These are phyloP conservation scores for Apostichopus leukothele DNA, from an alignment of 53 echinoderm and acorn worm genomes.

Conservation along the genomic window DNA sequence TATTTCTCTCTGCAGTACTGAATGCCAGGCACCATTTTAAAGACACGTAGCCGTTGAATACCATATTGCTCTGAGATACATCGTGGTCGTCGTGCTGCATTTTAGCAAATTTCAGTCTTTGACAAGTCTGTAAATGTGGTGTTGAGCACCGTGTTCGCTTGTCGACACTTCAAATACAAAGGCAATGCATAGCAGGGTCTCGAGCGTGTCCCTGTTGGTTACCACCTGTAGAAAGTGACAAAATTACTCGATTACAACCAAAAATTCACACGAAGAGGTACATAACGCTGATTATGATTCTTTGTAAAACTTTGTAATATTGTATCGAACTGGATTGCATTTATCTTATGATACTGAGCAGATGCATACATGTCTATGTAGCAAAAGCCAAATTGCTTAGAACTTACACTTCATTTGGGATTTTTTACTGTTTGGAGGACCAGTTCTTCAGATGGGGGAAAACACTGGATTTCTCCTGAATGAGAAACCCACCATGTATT, in stretches of 20 bases:
- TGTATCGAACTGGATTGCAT: background rate
- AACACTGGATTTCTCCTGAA: too few relatives aligned
- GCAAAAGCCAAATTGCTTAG: too few relatives aligned
- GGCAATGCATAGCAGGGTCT: slow-evolving; percentile 97
- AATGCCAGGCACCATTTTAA: background rate
- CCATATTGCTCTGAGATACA: slow-evolving; percentile 9
- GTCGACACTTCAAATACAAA: slow-evolving; percentile 99
- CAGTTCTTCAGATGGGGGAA: too few relatives aligned
- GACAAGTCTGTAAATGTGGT: slow-evolving; percentile 97
- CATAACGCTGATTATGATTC: too few relatives aligned
- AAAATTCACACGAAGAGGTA: background rate
- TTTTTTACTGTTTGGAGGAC: too few relatives aligned
- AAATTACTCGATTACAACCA: background rate
- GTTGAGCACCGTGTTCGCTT: slow-evolving; percentile 96
- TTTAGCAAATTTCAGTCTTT: slow-evolving; percentile 65
- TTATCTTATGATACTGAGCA: too few relatives aligned
- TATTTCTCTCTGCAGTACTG: background rate
- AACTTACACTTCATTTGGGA: too few relatives aligned
- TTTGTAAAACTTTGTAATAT: background rate
- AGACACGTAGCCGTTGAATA: background rate
- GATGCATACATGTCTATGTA: too few relatives aligned
- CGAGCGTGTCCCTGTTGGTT: slow-evolving; percentile 89
- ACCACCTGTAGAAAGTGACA: slow-evolving; percentile 71
- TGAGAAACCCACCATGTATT: too few relatives aligned
- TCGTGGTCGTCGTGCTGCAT: background rate